Base-by-base conservation (phyloP, 2,113 vertebrate genomes). In the Cairina moschata region DNA sequence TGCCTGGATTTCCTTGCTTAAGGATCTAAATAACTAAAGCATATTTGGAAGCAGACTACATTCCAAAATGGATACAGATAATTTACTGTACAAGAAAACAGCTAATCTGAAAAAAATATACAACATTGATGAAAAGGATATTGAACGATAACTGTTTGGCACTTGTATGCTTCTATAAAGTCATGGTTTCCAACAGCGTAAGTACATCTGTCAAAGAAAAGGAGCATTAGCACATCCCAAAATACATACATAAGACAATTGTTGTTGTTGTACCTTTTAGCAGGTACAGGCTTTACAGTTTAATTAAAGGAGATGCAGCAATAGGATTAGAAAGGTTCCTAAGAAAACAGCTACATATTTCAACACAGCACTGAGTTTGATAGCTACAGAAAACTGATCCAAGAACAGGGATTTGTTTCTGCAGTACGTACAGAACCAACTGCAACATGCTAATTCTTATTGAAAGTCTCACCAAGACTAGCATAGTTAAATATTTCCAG, bases 151-250 rank as follows among this genome's bases (percentile, higher is more conserved):
- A 99, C 98, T 0, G 99, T 99, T 97, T 99, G 99, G 95, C 98
- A 99, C 96, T 99, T 99, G 97, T 99, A 99, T 1, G 99, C 99
- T 94, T 99, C 99, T 63, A 99, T 95, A 56, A 99, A 99, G 97
- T 99, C 99, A 34, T 99, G 99, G 94, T 99, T 99, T 38, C 98
- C 97, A 91, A 99, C 99, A 0, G 99, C 99, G 0, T 98, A 99
- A 2, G 98, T 99, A 92, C 99, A 99, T 96, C 99, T 99, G 98
- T 6, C 92, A 97, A 90, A 81, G 79, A 90, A 92, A 94, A 79
- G n/a, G 16, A 44, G 7, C 4, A 32, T 88, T 32, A 83, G 15
- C 42, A 20, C 54, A 87, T 66, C 66, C 95, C 44, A 54, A 86
- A 78, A 59, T 15, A 67, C 0, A 52, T 6, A 34, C 0, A 0